Conservation (phyloP, 2,888 invertebrate genomes). For the Omphaloscelis lunosa region DNA sequence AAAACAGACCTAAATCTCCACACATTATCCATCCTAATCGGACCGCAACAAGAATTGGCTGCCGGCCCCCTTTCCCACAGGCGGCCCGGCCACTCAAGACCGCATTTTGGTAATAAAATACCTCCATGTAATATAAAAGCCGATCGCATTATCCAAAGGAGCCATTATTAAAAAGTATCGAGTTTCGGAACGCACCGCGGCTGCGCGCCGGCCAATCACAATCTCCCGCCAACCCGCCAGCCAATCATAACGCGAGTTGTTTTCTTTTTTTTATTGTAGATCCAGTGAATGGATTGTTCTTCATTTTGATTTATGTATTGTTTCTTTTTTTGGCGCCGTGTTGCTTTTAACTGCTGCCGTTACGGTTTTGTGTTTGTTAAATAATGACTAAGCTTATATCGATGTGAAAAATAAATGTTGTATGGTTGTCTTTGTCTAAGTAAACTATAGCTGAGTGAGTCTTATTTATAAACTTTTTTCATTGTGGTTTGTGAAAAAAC, state of each 20-base stretch:
- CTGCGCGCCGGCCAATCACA: constrained; percentile 81
- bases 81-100: constrained; percentile 81
- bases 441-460: background rate
- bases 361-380: constrained; percentile 52
- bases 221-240: constrained; percentile 77
- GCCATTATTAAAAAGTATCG: constrained; percentile 91
- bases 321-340: constrained; percentile 73
- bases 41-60: constrained; percentile 80
- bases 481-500: background rate
- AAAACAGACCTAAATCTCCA: constrained; percentile 70
- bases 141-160: constrained; percentile 90
- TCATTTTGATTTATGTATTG: constrained; percentile 88
- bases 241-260: constrained; percentile 81
- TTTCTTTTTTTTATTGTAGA: constrained; percentile 86
- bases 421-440: constrained; percentile 19
- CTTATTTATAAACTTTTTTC: constrained; percentile 1
- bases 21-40: constrained; percentile 78
- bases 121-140: constrained; percentile 86
- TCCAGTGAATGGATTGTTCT: constrained; percentile 89
- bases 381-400: constrained; percentile 46
- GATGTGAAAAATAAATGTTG: constrained; percentile 29
- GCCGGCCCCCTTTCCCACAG: constrained; percentile 80
- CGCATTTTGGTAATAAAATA: constrained; percentile 89
- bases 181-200: constrained; percentile 86
- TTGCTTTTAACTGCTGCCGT: constrained; percentile 67